These are phyloP conservation scores for Rhodeus uyekii DNA, from an alignment of 2,797 vertebrate genomes.

Conservation along the genomic window DNA sequence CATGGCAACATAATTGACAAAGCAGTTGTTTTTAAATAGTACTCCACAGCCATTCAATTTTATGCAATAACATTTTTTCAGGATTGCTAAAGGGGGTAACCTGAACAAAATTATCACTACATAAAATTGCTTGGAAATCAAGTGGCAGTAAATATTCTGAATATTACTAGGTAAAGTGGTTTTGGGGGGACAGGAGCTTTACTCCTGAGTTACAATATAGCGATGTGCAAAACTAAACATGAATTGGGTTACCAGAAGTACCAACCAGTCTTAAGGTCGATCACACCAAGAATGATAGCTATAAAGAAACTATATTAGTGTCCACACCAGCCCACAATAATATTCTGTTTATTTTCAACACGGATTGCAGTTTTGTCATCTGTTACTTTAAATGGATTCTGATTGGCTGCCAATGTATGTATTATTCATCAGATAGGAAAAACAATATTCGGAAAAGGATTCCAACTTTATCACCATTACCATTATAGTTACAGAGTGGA, in stretches of 20 bases:
- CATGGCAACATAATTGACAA: conserved; percentile 6
- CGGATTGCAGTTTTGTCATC: neutral
- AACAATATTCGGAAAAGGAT: neutral
- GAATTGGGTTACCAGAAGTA: neutral
- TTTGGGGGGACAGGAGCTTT: neutral
- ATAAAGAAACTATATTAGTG: neutral
- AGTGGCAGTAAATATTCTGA: neutral
- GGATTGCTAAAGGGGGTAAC: neutral
- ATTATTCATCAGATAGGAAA: neutral
- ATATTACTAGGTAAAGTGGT: neutral
- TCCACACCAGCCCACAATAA: neutral
- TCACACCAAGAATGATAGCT: neutral
- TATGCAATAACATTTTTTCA: neutral
- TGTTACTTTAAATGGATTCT: neutral
- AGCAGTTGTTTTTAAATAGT: conserved; percentile 24
- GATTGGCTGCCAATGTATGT: neutral
- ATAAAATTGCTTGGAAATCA: neutral
- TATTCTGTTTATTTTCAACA: neutral
- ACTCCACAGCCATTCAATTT: conserved; percentile 7
- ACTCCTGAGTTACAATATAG: neutral
- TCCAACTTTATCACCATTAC: neutral
- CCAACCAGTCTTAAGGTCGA: neutral
- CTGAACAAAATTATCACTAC: neutral
- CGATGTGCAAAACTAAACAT: neutral
- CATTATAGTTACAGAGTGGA: neutral